phyloP scores from a whole-genome alignment of 2,888 invertebrate genomes.

The Drosophila demipolita region DNA sequence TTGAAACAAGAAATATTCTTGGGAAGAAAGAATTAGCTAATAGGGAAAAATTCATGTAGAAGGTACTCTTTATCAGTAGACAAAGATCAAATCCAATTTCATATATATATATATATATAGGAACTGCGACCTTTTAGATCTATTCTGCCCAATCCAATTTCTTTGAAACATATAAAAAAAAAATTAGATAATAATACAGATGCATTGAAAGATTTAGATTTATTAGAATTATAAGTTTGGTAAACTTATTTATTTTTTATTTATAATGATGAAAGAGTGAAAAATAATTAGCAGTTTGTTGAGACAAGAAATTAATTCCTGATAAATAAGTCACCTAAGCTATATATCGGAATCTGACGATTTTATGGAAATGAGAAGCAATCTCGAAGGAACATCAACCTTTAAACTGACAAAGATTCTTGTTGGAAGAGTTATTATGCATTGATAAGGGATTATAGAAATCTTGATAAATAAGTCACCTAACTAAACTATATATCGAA shows the following conservation, averaged over 20 bases:
- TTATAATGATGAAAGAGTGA: background rate
- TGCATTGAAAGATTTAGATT: background rate
- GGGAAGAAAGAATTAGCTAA: background rate
- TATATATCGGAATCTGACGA: background rate
- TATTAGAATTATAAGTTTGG: background rate
- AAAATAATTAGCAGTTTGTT: background rate
- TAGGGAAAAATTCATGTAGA: fast-evolving
- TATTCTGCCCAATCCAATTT: background rate
- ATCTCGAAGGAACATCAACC: background rate
- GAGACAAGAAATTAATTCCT: background rate
- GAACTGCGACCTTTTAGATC: too few species aligned
- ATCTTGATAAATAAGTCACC: background rate
- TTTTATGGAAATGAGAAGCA: background rate
- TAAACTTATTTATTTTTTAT: background rate
- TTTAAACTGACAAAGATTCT: background rate
- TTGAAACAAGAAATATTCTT: background rate
- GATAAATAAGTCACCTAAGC: background rate
- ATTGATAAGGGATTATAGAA: background rate
- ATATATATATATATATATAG: background rate
- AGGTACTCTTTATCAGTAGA: background rate
- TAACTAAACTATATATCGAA: background rate
- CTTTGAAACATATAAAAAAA: background rate
- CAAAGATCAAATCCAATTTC: background rate
- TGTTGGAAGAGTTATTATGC: background rate
- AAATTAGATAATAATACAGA: background rate